phyloP scores from a whole-genome alignment of 2,888 invertebrate genomes.

The Yponomeuta malinellus region DNA sequence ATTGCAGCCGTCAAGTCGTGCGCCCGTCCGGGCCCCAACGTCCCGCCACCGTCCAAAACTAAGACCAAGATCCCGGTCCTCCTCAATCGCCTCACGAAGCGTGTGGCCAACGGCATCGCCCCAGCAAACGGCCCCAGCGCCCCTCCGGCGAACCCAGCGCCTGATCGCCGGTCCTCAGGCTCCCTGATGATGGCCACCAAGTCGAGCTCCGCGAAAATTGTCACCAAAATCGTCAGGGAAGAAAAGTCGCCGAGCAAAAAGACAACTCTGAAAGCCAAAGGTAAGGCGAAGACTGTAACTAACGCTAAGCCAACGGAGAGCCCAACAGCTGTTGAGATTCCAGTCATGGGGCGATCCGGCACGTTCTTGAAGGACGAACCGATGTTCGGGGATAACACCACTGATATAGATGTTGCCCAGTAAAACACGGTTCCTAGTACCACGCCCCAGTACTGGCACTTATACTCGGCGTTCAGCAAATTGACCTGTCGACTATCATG shows the following conservation, averaged over 20 bases:
- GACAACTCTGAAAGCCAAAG: not conserved
- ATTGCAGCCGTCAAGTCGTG: slow-evolving; percentile 36
- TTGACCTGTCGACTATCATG: too few species aligned
- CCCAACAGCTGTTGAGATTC: slow-evolving; percentile 28
- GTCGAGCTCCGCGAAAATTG: slow-evolving; percentile 75
- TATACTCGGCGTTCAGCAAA: too few species aligned
- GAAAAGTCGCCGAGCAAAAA: not conserved
- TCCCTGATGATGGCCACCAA: slow-evolving; percentile 75
- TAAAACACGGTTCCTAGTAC: not conserved
- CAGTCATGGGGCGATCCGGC: slow-evolving; percentile 77
- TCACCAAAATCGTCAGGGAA: slow-evolving; percentile 25
- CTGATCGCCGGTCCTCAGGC: slow-evolving; percentile 38
- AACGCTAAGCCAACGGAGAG: not conserved
- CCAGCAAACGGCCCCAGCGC: not conserved
- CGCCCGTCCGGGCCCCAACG: slow-evolving; percentile 24
- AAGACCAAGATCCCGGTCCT: slow-evolving; percentile 55
- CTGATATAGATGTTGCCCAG: slow-evolving; percentile 32
- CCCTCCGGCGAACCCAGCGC: not conserved
- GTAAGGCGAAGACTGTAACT: not conserved
- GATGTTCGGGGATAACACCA: slow-evolving; percentile 61
- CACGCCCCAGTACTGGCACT: not conserved
- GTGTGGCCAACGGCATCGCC: not conserved
- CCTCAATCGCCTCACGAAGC: slow-evolving; percentile 27
- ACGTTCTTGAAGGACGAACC: slow-evolving; percentile 87
- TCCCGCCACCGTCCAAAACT: slow-evolving; percentile 15